Conservation (phyloP, 2,113 vertebrate species). For the Chaetops frenatus region DNA sequence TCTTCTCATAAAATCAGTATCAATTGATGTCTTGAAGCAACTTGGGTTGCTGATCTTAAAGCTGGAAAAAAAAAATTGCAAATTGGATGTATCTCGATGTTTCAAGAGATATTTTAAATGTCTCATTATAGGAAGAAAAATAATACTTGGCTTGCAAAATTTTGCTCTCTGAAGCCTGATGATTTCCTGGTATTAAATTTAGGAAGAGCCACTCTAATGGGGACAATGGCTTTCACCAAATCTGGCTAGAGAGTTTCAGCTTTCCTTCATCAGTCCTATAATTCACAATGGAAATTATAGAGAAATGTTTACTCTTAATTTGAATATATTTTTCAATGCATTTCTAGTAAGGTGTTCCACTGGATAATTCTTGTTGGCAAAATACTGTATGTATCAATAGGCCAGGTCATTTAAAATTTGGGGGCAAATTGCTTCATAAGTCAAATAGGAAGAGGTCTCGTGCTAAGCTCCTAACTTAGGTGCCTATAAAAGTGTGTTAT, state of each 20-base stretch:
- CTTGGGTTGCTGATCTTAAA: neutral
- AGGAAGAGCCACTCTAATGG: neutral
- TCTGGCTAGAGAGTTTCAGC: neutral
- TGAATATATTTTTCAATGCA: neutral
- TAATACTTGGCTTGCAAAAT: neutral
- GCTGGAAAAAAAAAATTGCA: neutral
- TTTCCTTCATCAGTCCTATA: neutral
- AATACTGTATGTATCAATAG: neutral
- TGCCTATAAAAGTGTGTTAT: accelerated
- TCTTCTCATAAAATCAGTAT: neutral
- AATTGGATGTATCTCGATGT: neutral
- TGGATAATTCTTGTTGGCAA: neutral
- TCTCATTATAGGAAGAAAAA: neutral
- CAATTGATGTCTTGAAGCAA: neutral
- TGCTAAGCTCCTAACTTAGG: neutral
- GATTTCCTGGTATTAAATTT: neutral
- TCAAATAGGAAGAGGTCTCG: neutral
- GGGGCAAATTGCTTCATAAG: neutral
- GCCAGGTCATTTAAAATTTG: neutral
- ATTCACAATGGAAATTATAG: neutral
- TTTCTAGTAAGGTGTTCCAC: neutral
- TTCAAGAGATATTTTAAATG: neutral
- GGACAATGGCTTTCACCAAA: neutral
- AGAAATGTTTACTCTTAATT: neutral
- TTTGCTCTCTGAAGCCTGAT: neutral